Evolutionary conservation across 2,888 invertebrate genomes (phyloP).

Genomic region (Lumbricus terrestris): DNA sequence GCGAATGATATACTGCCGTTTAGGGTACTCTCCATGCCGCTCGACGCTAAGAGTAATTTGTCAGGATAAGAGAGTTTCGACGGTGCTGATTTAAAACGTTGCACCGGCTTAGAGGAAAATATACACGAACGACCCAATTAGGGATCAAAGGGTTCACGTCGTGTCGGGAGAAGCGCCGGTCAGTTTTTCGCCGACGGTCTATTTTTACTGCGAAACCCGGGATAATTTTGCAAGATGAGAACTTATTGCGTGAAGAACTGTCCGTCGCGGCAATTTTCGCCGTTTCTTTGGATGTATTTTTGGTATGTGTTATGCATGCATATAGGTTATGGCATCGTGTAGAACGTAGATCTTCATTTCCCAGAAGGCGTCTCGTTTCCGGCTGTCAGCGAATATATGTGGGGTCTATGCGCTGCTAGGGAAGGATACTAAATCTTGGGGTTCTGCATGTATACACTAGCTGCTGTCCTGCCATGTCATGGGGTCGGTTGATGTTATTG

Average conservation of each 20-base stretch:
- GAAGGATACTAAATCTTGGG: too few relatives aligned
- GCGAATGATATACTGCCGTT: neutral
- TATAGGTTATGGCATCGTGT: neutral
- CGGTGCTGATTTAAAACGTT: neutral
- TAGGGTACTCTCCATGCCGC: neutral
- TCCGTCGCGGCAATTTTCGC: neutral
- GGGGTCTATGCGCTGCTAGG: too few relatives aligned
- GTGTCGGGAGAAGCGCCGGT: neutral
- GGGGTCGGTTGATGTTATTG: too few relatives aligned
- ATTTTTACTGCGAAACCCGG: neutral
- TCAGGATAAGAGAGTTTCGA: neutral
- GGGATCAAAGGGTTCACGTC: neutral
- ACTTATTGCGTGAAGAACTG: neutral
- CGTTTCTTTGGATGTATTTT: neutral
- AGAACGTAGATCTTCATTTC: neutral
- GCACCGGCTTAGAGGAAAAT: neutral
- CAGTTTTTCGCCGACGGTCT: neutral
- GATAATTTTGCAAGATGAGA: neutral
- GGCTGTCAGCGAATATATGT: neutral
- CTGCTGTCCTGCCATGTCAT: too few relatives aligned
- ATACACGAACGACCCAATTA: neutral
- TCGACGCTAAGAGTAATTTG: neutral
- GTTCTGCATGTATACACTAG: too few relatives aligned
- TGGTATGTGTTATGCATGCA: neutral
- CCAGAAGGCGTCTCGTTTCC: neutral